Percentiles rank a stretch among this genome's conserved stretches.
phyloP scores from a whole-genome alignment of 2,888 invertebrate species.

The Rhyacophila evoluta region DNA sequence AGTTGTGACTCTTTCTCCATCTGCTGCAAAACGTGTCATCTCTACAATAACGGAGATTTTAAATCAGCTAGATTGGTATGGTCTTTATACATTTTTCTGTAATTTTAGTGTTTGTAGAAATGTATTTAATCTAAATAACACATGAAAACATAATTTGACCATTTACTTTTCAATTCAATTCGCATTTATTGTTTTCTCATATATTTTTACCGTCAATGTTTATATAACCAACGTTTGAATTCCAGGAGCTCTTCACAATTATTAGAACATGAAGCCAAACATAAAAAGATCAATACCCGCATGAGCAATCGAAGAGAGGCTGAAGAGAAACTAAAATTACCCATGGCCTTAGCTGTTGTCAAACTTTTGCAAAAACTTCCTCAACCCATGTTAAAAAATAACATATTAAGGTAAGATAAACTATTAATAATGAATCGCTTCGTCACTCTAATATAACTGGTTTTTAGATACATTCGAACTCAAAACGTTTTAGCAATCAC shows the following conservation, averaged over 20 bases:
- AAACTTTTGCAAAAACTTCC: conserved; percentile 92
- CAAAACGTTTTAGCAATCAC: no score
- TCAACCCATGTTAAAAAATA: conserved; percentile 76
- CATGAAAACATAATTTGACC: no score
- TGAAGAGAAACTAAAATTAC: conserved; percentile 90
- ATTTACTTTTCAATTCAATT: no score
- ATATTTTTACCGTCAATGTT: conserved; percentile 29
- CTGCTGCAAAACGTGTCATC: conserved; percentile 82
- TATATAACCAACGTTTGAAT: neutral
- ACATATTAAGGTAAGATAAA: conserved; percentile 82
- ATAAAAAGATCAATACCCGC: conserved; percentile 81
- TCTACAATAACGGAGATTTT: conserved; percentile 79
- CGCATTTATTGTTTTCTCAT: no score
- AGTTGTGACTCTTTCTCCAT: conserved; percentile 73
- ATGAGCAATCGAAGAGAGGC: conserved; percentile 82
- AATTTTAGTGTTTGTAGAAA: no score
- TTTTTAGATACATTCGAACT: no score
- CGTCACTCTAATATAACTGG: no score
- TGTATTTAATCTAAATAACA: no score
- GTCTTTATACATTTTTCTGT: conserved; percentile 39
- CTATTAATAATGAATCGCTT: no score
- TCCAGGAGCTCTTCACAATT: conserved; percentile 70
- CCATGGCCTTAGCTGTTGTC: conserved; percentile 92
- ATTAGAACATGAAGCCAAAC: conserved; percentile 80
- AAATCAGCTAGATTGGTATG: conserved; percentile 81